phyloP scores from a whole-genome alignment of 2,888 invertebrate species.

The Mechanitis messenoides region DNA sequence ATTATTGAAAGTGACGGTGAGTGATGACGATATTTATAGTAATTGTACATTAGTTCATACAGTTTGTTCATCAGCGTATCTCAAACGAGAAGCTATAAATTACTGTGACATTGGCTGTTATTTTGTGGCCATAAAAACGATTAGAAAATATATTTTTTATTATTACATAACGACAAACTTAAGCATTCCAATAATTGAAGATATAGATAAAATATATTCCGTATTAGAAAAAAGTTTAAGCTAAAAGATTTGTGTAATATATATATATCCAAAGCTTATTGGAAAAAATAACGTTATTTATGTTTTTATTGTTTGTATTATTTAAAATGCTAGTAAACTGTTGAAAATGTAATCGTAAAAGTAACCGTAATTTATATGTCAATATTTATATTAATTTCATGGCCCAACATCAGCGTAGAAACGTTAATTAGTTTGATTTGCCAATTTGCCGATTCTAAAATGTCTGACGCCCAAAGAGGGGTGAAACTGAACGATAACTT shows the following conservation, averaged over 20 bases:
- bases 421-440: conserved; percentile 63
- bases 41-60: conserved; percentile 6
- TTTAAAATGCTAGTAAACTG: too few species aligned
- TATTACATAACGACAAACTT: too few species aligned
- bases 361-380: neutral
- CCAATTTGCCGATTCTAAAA: conserved; percentile 64
- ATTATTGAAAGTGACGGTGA: neutral
- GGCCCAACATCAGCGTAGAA: conserved; percentile 47
- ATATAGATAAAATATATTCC: too few species aligned
- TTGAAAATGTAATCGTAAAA: too few species aligned
- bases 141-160: too few species aligned
- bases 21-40: conserved; percentile 9
- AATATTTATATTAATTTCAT: conserved; percentile 12
- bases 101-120: conserved; percentile 38
- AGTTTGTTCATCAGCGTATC: conserved; percentile 7
- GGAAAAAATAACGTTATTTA: too few species aligned
- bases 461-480: conserved; percentile 38
- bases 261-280: too few species aligned
- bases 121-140: conserved; percentile 34
- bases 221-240: too few species aligned
- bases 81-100: conserved; percentile 51
- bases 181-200: too few species aligned
- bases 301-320: too few species aligned
- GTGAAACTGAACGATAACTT: conserved; percentile 4
- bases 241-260: too few species aligned